phyloP scores from a whole-genome alignment of 2,888 invertebrate species.

The Eurytoma adleriae region DNA sequence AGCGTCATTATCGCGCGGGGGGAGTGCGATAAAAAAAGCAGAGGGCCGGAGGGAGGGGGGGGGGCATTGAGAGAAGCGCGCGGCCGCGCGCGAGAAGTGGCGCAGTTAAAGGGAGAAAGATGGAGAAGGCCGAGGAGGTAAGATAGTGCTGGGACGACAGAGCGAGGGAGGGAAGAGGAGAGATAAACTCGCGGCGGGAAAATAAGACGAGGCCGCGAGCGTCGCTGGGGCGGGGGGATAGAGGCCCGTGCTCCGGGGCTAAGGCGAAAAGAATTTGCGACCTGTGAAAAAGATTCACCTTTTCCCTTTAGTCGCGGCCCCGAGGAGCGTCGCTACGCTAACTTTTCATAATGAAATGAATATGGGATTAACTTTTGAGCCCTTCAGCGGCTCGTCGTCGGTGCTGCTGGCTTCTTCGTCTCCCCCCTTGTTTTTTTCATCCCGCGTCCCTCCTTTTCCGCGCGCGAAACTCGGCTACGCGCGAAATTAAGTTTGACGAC shows the following conservation, averaged over 20 bases:
- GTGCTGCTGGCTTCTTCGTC: background rate
- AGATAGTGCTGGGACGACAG: conserved; percentile 26
- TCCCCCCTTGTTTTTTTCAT: background rate
- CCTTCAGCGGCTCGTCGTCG: conserved; percentile 24
- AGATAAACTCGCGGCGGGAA: conserved; percentile 2
- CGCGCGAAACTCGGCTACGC: conserved; percentile 4
- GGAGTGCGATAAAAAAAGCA: conserved; percentile 37
- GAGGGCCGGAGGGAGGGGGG: background rate
- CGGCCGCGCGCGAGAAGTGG: conserved; percentile 1
- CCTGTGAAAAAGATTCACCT: conserved; percentile 57
- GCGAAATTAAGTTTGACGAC: conserved; percentile 15
- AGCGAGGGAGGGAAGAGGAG: conserved; percentile 21
- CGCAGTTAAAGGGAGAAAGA: conserved; percentile 22
- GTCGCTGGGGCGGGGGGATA: background rate
- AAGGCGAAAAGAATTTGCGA: conserved; percentile 56
- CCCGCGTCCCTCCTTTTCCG: background rate
- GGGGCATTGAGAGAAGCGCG: conserved; percentile 6
- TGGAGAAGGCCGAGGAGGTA: conserved; percentile 5
- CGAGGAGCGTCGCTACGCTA: conserved; percentile 28
- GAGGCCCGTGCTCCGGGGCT: conserved; percentile 41
- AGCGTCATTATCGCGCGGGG: conserved; percentile 51
- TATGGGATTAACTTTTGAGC: conserved; percentile 55
- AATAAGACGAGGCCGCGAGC: conserved; percentile 9
- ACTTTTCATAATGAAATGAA: conserved; percentile 58
- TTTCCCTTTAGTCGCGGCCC: conserved; percentile 24